Base-by-base conservation (phyloP, 1,140 invertebrate species). In the Mylabris phalerata region DNA sequence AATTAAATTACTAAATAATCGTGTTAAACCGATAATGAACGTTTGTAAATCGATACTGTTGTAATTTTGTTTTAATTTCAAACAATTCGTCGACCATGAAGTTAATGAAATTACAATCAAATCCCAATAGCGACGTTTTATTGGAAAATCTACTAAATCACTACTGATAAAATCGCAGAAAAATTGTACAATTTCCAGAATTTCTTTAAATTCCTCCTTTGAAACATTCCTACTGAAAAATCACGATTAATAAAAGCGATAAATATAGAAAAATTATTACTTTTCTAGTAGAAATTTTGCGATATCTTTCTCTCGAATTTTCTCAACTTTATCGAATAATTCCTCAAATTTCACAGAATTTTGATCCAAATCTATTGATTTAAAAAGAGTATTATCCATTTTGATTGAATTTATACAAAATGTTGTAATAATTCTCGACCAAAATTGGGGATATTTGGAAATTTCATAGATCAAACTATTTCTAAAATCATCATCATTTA, bases 91-190 rank as follows among this genome's bases (percentile, higher is more conserved):
- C 71, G 61, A 76, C 85, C 85, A 87, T 2, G 80, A 78, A 7
- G 79, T 78, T 2, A 85, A 64, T n/a, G 78, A 80, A 63, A 88
- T 81, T 9, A 86, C 73, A 46, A 83, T 77, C 52, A 82, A 79
- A 72, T 88, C 86, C 85, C 86, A 88, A 41, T 82, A 77, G 48
- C 71, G 71, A 7, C 69, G 62, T 10, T 65, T 74, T 19, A 32
- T 32, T 32, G 32, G 32, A 7, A 84, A 62, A 57, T 73, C 69
- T 19, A 68, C 64, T 0, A 81, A 76, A 59, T 70, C 62, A 55
- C 59, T 67, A 32, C 50, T 65, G 2, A 73, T 60, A 24, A 75
- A 62, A 61, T 66, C 58, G 3, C 71, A 69, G 13, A 76, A 63
- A 11, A 77, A 67, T 51, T 72, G 65, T 39, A 79, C 72, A 26